A percentile compares a stretch with the other conserved stretches of the same genome.
Evolutionary conservation across 2,113 vertebrate genomes (phyloP).

Genomic region (Okapia johnstoni): DNA sequence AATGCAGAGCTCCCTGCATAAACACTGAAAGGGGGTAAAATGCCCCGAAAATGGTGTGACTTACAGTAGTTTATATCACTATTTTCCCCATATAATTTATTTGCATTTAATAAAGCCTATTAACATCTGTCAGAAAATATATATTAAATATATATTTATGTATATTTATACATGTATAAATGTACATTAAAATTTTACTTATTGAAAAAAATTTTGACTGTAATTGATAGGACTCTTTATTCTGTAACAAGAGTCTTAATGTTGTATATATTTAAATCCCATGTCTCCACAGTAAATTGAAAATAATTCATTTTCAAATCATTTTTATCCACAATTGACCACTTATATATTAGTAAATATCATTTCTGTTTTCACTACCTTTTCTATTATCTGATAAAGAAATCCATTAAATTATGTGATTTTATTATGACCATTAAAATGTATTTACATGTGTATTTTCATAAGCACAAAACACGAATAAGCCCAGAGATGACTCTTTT

Average conservation of each 20-base stretch:
- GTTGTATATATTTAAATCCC: background rate
- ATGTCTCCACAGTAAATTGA: background rate
- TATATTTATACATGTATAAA: background rate
- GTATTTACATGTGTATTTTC: background rate
- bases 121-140: background rate
- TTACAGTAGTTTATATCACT: background rate
- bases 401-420: background rate
- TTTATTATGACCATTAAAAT: background rate
- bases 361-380: background rate
- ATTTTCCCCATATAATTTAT: background rate
- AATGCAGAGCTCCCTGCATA: background rate
- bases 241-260: background rate
- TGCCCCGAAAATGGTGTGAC: background rate
- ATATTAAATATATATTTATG: background rate
- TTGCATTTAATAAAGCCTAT: background rate
- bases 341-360: background rate
- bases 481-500: background rate
- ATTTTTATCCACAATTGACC: background rate
- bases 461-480: background rate
- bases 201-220: background rate
- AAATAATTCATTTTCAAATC: background rate
- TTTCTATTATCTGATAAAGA: background rate
- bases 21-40: background rate
- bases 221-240: background rate
- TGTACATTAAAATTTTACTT: background rate